Percentiles rank a stretch among this genome's conserved stretches.
These are phyloP conservation scores for Mormoops blainvillei DNA, from an alignment of 2,113 vertebrate genomes.

Conservation along the genomic window DNA sequence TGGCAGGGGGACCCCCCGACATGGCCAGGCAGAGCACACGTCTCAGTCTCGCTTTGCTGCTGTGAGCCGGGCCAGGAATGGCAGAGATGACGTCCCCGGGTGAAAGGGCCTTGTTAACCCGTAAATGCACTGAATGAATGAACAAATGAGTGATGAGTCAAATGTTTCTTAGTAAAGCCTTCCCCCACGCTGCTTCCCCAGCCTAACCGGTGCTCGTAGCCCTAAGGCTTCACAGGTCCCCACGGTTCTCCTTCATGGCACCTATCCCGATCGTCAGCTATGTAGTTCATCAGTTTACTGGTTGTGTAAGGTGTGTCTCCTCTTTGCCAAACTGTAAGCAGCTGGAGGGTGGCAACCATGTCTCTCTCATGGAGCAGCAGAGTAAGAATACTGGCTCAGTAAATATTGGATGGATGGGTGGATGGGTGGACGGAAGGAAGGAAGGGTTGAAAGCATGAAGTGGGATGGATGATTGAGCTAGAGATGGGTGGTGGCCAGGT, in stretches of 20 bases:
- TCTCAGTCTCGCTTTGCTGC: background rate
- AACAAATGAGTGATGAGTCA: background rate
- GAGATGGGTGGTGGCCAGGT: background rate
- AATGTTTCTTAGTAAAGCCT: background rate
- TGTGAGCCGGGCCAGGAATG: background rate
- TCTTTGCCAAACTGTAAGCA: background rate
- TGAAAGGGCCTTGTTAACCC: background rate
- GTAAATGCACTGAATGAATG: background rate
- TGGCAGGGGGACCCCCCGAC: background rate
- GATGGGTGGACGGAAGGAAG: no score
- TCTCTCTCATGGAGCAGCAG: background rate
- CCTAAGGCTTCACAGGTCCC: background rate
- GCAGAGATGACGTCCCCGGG: background rate
- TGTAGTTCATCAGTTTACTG: background rate
- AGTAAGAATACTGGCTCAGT: background rate
- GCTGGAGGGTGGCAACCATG: background rate
- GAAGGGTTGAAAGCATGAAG: background rate
- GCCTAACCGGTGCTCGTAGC: background rate
- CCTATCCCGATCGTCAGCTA: background rate
- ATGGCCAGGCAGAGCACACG: background rate
- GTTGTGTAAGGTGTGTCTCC: background rate
- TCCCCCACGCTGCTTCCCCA: background rate
- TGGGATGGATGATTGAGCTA: background rate
- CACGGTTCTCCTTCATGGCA: background rate
- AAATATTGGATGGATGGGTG: background rate